Conservation (phyloP, 2,113 vertebrate genomes). For the Atlantisia rogersi region DNA sequence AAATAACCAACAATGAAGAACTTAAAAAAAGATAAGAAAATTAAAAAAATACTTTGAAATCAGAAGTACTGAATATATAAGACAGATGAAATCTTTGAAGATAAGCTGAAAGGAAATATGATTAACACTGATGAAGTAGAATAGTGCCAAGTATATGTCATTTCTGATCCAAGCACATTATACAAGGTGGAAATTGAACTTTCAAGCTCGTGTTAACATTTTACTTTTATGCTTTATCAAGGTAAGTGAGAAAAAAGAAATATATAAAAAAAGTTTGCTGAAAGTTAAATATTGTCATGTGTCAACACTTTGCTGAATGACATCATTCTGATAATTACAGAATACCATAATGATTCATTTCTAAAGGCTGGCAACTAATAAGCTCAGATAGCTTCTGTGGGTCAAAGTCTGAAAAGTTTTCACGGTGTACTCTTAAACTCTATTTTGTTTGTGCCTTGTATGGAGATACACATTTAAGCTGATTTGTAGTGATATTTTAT, state of each 20-base stretch:
- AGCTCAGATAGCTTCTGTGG: not conserved
- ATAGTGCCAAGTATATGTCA: conserved; percentile 38
- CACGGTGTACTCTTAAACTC: not conserved
- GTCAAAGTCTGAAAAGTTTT: not conserved
- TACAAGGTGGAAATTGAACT: conserved; percentile 51
- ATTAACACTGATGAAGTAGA: conserved; percentile 40
- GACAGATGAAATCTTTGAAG: conserved; percentile 20
- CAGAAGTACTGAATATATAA: not conserved
- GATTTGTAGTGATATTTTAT: conserved; percentile 59
- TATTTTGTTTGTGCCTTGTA: conserved; percentile 28
- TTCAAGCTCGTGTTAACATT: conserved; percentile 62
- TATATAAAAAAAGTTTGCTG: not conserved
- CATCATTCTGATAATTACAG: conserved; percentile 49
- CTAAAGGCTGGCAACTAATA: conserved; percentile 24
- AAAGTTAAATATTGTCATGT: conserved; percentile 46
- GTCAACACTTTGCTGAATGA: conserved; percentile 20
- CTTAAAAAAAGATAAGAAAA: conserved; percentile 44
- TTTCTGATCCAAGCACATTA: conserved; percentile 46
- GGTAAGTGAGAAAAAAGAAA: conserved; percentile 18
- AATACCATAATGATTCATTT: conserved; percentile 14
- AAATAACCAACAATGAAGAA: conserved; percentile 20
- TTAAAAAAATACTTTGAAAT: conserved; percentile 32
- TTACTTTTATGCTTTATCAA: conserved; percentile 42
- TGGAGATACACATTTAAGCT: not conserved
- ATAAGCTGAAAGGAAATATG: conserved; percentile 58